Evolutionary conservation across 2,888 invertebrate species (phyloP), one percentile per base, ranked within the genome.

Genomic region (Corythucha ciliata): DNA sequence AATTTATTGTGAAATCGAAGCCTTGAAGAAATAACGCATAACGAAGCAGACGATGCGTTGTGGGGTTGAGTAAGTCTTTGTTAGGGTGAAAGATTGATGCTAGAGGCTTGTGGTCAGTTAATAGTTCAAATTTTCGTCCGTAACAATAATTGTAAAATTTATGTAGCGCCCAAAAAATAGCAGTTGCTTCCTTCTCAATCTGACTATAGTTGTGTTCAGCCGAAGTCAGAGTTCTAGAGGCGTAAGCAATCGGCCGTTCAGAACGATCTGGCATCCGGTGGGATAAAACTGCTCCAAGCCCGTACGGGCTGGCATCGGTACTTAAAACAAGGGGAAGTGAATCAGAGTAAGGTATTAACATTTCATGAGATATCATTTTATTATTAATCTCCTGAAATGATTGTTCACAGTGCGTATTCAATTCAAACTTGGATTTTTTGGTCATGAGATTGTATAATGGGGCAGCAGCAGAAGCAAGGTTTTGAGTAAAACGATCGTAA

Each of bases 361-460:
- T 12, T 12, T 12, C 10, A 8, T 8, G 29, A 29, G 29, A 29
- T 10, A 12, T 12, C 12, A 29, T 8, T 12, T 29, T 12, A 10
- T 12, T 29, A 8, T 29, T 29, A 8, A 29, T 12, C 29, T 12
- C 12, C 10, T 29, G 10, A 12, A 29, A 29, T 29, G 8, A 12
- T 12, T 10, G 39, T 39, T 39, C 21, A n/a, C n/a, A 5, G 7
- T 16, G 20, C 4, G 8, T 12, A 10, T 8, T 16, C 39, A 20
- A 39, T 4, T 16, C 12, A 5, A 39, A 39, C 5, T n/a, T 12
- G 5, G 12, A 7, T 4, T 22, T 22, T 18, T 39, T 39, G 7
- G 18, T 39, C 5, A 39, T 20, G 22, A 39, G 39, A 14, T 39
- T 12, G 39, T 39, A 39, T 20, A 39, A 39, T n/a, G 6, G n/a